Conservation (phyloP, 2,797 vertebrate species). For the Pyrrhura leucotis region DNA sequence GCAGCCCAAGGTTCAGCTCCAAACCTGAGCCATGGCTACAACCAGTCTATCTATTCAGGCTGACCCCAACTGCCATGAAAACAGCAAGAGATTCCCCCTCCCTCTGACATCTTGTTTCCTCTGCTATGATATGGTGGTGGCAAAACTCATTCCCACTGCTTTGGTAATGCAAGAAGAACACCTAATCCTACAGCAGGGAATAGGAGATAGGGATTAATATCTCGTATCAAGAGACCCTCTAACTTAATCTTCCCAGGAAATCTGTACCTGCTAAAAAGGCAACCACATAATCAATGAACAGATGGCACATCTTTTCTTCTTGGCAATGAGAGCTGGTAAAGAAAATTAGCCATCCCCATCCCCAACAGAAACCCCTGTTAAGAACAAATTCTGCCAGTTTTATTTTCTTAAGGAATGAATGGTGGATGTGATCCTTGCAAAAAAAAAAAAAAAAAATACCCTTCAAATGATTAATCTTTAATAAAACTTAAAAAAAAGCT, state of each 20-base stretch:
- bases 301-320: background rate
- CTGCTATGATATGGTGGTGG: background rate
- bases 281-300: background rate
- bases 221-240: background rate
- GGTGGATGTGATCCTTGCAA: background rate
- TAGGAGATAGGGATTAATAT: background rate
- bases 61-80: background rate
- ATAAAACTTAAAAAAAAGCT: constrained; percentile 15
- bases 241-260: background rate
- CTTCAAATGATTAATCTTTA: background rate
- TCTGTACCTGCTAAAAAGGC: background rate
- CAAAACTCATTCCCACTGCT: background rate
- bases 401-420: background rate
- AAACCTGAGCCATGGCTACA: background rate
- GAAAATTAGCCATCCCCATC: background rate
- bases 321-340: background rate
- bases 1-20: background rate
- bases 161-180: background rate
- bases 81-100: background rate
- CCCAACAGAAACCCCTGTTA: background rate
- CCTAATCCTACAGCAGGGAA: background rate
- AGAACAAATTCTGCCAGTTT: background rate
- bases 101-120: background rate
- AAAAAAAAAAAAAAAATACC: background rate
- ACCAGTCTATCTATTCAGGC: background rate